These are phyloP conservation scores for Cryptocheilus praepositus DNA, from an alignment of 2,888 invertebrate genomes.

Conservation along the genomic window DNA sequence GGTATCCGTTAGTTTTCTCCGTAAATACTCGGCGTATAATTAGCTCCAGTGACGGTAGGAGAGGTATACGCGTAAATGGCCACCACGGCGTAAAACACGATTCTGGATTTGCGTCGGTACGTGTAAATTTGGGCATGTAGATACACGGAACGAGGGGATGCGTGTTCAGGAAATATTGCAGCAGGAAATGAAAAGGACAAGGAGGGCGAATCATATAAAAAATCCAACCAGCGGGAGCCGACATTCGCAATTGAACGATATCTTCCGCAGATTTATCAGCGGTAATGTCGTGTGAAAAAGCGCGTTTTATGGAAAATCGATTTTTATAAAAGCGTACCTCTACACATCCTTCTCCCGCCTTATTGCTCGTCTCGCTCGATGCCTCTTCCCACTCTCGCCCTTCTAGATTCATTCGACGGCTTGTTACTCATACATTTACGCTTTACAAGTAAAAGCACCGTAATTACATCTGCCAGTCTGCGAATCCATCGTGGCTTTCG, in stretches of 20 bases:
- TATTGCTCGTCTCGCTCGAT: neutral
- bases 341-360: neutral
- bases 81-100: slow-evolving; percentile 15
- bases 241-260: neutral
- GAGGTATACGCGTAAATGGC: neutral
- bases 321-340: slow-evolving; percentile 45
- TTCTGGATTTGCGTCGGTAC: slow-evolving; percentile 12
- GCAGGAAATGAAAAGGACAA: neutral
- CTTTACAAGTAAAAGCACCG: slow-evolving; percentile 38
- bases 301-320: slow-evolving; percentile 46
- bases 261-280: slow-evolving; percentile 23
- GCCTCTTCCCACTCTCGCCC: neutral
- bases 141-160: neutral
- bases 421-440: slow-evolving; percentile 36
- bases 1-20: neutral
- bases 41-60: slow-evolving; percentile 20
- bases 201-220: neutral
- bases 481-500: slow-evolving; percentile 18
- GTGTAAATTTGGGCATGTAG: neutral
- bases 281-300: slow-evolving; percentile 34
- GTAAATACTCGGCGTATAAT: slow-evolving; percentile 16
- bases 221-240: neutral
- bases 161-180: no score
- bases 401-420: no score
- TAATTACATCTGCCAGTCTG: slow-evolving; percentile 43